phyloP scores from a whole-genome alignment of 2,797 vertebrate genomes.

The Galagoides demidoff region DNA sequence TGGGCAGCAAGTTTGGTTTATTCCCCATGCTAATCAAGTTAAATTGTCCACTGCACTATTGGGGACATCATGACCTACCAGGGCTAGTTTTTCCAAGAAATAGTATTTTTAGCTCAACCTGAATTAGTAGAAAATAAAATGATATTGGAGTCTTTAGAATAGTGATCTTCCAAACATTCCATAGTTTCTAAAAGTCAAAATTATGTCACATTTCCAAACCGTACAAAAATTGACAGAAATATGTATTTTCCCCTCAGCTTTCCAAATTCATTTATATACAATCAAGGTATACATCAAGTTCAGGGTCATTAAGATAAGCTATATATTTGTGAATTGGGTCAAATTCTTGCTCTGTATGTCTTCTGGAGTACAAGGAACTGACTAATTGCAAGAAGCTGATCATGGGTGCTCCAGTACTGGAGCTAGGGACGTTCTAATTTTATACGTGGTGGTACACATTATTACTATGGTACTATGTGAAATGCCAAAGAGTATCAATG shows the following conservation, averaged over 20 bases:
- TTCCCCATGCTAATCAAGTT: background rate
- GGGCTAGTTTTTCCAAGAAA: background rate
- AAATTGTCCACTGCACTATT: background rate
- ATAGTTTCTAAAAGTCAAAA: background rate
- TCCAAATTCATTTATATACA: background rate
- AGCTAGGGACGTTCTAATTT: background rate
- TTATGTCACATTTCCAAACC: background rate
- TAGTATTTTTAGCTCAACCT: background rate
- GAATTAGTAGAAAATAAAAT: constrained; percentile 27
- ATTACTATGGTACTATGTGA: background rate
- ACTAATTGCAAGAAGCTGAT: background rate
- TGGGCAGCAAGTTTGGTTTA: background rate
- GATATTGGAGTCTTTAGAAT: background rate
- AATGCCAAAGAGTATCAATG: background rate
- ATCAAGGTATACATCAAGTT: background rate
- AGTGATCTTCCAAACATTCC: background rate
- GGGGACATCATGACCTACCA: background rate
- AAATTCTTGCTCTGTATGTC: background rate
- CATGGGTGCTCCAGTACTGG: background rate
- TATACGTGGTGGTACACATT: background rate
- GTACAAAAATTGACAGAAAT: background rate
- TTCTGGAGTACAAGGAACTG: background rate
- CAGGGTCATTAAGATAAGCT: background rate
- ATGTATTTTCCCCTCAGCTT: background rate
- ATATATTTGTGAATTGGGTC: background rate